A percentile compares a stretch with the other conserved stretches of the same genome.
phyloP scores from a whole-genome alignment of 1,140 invertebrate species.

The Neodiprion fabricii region DNA sequence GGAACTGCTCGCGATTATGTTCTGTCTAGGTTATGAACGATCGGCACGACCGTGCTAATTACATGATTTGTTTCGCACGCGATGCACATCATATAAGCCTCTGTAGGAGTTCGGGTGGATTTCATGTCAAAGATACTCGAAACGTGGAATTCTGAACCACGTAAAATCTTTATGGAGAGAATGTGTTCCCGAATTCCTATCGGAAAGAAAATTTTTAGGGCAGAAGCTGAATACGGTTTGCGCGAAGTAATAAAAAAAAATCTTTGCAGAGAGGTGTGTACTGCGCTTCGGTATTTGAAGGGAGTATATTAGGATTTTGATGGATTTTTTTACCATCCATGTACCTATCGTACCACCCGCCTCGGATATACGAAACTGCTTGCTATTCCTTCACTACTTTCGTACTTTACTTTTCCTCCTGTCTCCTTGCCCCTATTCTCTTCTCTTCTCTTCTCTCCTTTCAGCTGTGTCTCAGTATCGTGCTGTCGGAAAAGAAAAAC shows the following conservation, averaged over 20 bases:
- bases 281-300: background rate
- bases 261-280: background rate
- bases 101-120: background rate
- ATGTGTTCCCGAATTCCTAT: background rate
- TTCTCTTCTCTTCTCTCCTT: background rate
- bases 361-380: background rate
- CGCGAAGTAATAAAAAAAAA: background rate
- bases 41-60: background rate
- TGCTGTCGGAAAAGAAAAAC: background rate
- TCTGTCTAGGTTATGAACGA: background rate
- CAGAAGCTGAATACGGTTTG: background rate
- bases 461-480: background rate
- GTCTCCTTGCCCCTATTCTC: background rate
- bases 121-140: background rate
- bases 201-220: background rate
- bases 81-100: background rate
- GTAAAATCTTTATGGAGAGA: too few species aligned
- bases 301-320: constrained; percentile 4
- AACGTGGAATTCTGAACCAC: too few species aligned
- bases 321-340: background rate
- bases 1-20: background rate
- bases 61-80: background rate
- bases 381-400: background rate
- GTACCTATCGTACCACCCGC: background rate
- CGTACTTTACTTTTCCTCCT: background rate